Evolutionary conservation across 2,797 vertebrate genomes (phyloP).

Genomic region (Huso huso): DNA sequence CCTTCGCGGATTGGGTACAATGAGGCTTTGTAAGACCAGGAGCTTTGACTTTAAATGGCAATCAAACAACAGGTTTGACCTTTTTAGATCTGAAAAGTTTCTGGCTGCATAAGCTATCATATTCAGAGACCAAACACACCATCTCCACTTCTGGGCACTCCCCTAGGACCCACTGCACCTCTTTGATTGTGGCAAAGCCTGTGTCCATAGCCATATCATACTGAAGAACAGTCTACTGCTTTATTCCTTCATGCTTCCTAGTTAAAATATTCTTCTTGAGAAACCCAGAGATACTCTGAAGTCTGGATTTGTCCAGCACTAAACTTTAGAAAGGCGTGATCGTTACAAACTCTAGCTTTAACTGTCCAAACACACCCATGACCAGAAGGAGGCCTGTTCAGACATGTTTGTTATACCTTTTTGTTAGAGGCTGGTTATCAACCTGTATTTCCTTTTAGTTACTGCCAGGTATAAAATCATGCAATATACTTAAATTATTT

Average conservation of each 20-base stretch:
- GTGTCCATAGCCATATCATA: slow-evolving; percentile 41
- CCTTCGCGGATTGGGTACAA: slow-evolving; percentile 35
- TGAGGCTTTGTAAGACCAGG: slow-evolving; percentile 30
- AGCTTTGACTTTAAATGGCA: slow-evolving; percentile 14
- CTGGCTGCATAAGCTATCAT: slow-evolving; percentile 37
- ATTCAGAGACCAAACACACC: slow-evolving; percentile 21
- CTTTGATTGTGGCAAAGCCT: slow-evolving; percentile 36
- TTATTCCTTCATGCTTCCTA: background rate
- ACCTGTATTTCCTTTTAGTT: background rate
- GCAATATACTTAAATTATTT: background rate
- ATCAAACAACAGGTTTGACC: slow-evolving; percentile 23
- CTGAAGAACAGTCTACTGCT: background rate
- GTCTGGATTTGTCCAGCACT: background rate
- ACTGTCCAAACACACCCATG: background rate
- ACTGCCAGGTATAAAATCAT: background rate
- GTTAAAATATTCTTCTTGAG: background rate
- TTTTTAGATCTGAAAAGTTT: slow-evolving; percentile 47
- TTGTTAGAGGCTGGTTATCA: background rate
- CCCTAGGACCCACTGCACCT: slow-evolving; percentile 46
- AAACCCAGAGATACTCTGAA: slow-evolving; percentile 1
- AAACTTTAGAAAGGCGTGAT: background rate
- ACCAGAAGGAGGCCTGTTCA: background rate
- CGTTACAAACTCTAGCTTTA: background rate
- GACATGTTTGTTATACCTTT: background rate
- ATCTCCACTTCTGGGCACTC: slow-evolving; percentile 44